Evolutionary conservation across 2,797 vertebrate species (phyloP).

Genomic region (Lagorchestes hirsutus): DNA sequence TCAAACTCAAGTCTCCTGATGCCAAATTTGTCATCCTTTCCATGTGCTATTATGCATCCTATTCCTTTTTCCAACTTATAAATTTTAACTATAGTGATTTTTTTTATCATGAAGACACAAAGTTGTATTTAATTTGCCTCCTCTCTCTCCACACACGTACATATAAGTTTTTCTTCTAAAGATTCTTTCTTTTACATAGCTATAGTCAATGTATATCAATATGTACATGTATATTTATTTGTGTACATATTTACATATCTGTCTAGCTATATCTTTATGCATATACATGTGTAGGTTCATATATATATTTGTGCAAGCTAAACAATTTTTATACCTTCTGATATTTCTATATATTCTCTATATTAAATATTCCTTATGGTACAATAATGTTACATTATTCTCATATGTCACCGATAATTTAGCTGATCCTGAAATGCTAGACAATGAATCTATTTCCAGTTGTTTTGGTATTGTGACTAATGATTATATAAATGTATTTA

Average conservation of each 20-base stretch:
- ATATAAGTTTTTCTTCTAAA: neutral
- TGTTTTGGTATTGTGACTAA: neutral
- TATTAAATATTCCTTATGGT: neutral
- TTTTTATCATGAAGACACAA: neutral
- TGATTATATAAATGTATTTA: neutral
- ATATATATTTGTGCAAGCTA: neutral
- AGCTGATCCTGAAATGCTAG: neutral
- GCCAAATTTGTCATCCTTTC: neutral
- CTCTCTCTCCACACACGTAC: no score
- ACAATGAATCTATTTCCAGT: neutral
- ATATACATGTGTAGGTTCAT: neutral
- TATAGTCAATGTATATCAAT: no score
- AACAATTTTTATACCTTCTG: neutral
- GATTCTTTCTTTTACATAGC: neutral
- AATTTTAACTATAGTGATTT: neutral
- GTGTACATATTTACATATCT: neutral
- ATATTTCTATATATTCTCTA: neutral
- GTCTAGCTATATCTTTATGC: no score
- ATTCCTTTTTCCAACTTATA: neutral
- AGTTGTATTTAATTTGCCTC: neutral
- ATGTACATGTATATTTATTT: neutral
- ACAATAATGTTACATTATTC: neutral
- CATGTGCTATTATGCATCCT: neutral
- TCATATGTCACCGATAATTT: neutral
- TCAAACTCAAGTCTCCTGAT: neutral